Conservation (phyloP, 2,797 vertebrate genomes). For the Meda fulgida region DNA sequence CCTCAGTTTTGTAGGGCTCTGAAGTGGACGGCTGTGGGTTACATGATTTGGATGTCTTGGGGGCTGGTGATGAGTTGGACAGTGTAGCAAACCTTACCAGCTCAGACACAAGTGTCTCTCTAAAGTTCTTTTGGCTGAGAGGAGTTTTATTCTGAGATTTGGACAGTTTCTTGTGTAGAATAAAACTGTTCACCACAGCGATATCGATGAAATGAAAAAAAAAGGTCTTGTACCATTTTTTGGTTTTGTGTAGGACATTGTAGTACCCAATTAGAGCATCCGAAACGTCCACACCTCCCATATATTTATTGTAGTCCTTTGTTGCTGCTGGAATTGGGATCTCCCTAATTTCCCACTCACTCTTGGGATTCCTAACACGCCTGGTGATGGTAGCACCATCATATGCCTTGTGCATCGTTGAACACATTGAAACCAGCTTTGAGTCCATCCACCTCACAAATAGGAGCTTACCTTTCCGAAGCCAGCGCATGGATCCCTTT, state of each 20-base stretch:
- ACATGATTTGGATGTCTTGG: neutral
- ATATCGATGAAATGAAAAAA: constrained; percentile 5
- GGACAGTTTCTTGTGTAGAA: neutral
- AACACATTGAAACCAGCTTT: neutral
- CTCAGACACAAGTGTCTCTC: neutral
- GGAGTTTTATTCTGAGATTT: neutral
- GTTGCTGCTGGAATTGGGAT: neutral
- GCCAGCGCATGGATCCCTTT: neutral
- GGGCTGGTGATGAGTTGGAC: neutral
- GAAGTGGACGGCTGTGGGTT: too few species aligned
- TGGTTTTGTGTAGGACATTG: constrained; percentile 4
- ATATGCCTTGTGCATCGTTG: neutral
- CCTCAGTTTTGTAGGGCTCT: neutral
- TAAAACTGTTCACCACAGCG: neutral
- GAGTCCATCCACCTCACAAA: constrained; percentile 23
- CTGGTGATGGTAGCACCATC: neutral
- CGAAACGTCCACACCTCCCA: neutral
- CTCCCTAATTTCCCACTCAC: neutral
- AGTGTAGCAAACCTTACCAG: neutral
- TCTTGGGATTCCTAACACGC: neutral
- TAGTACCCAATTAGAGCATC: constrained; percentile 2
- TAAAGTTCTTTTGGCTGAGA: neutral
- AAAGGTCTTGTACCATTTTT: neutral
- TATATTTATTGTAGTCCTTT: constrained; percentile 2
- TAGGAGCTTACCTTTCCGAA: neutral